phyloP scores from a whole-genome alignment of 2,113 vertebrate genomes.

The Odocoileus virginianus region DNA sequence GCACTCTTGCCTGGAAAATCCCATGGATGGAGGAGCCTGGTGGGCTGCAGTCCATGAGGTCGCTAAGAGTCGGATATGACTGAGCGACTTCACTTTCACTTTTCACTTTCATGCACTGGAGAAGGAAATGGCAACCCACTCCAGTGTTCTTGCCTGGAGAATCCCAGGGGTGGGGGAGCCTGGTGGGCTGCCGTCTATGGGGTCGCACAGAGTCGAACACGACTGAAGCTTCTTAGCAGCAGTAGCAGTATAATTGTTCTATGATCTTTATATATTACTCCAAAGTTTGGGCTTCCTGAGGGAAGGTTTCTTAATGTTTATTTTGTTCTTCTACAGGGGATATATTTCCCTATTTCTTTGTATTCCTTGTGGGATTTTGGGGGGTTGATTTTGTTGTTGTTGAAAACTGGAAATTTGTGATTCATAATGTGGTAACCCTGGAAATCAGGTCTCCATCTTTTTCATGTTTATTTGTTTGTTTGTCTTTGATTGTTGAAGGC shows the following conservation, averaged over 20 bases:
- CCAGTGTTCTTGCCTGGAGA: too few relatives aligned
- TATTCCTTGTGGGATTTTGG: background rate
- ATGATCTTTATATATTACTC: background rate
- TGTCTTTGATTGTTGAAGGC: background rate
- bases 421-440: background rate
- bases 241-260: background rate
- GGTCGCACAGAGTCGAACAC: too few relatives aligned
- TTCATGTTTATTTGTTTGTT: background rate
- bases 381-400: background rate
- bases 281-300: background rate
- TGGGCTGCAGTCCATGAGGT: too few relatives aligned
- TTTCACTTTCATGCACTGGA: too few relatives aligned
- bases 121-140: too few relatives aligned
- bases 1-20: too few relatives aligned
- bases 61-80: too few relatives aligned
- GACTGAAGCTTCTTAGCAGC: too few relatives aligned
- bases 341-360: background rate
- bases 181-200: too few relatives aligned
- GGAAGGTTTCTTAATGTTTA: background rate
- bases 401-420: background rate
- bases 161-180: too few relatives aligned
- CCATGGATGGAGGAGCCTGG: too few relatives aligned
- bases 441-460: background rate
- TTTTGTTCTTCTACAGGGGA: background rate
- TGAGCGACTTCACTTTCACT: too few relatives aligned